These are phyloP conservation scores for Cladorhizidae sp. DNA, from an alignment of 37 sponge, comb jelly and placozoan species.

Conservation along the genomic window DNA sequence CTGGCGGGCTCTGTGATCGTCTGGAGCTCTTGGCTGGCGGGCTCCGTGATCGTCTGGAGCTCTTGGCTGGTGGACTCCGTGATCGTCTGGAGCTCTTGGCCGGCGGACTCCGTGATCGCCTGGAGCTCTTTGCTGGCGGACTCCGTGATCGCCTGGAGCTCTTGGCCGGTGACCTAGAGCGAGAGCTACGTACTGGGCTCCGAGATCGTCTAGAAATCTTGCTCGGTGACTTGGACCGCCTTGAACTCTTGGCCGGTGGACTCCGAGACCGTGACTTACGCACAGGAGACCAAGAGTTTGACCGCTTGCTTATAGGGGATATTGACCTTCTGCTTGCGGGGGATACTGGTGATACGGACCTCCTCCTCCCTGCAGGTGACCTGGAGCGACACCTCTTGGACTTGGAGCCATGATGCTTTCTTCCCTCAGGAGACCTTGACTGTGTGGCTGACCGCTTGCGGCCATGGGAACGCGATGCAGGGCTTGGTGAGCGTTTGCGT, in stretches of 20 bases:
- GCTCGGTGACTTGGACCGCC: constrained; percentile 1
- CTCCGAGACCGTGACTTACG: constrained; percentile 29
- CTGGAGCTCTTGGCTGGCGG: too few relatives aligned
- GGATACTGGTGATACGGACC: not conserved
- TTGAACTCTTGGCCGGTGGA: constrained; percentile 14
- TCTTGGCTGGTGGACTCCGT: too few relatives aligned
- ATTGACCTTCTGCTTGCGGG: not conserved
- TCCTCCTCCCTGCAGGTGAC: not conserved
- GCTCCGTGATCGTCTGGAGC: too few relatives aligned
- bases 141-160: too few relatives aligned
- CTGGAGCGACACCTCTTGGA: not conserved
- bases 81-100: too few relatives aligned
- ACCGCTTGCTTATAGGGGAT: constrained; percentile 12
- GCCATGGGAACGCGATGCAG: not conserved
- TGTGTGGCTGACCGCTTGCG: constrained; percentile 7
- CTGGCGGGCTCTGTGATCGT: too few relatives aligned
- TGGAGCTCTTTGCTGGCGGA: too few relatives aligned
- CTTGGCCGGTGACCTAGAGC: not conserved
- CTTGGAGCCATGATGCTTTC: not conserved
- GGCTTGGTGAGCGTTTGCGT: constrained; percentile 16
- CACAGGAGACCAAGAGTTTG: constrained; percentile 13
- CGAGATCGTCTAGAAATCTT: not conserved
- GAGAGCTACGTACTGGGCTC: constrained; percentile 7
- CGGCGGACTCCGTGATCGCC: too few relatives aligned
- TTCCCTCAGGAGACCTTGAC: not conserved